Conservation (phyloP, 2,888 invertebrate species). For the Apamea monoglypha region DNA sequence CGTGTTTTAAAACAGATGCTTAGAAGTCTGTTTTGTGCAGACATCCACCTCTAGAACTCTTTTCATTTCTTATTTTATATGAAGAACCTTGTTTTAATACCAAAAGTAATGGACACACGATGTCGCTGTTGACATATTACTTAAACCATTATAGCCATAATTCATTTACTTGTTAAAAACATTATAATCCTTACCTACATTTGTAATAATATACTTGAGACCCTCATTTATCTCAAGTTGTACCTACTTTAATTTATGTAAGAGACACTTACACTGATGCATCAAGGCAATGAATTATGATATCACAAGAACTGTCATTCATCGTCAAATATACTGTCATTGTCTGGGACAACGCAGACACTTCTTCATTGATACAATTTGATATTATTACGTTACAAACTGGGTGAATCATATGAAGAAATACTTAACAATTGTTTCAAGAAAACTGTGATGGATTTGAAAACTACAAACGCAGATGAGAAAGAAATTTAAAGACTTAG, state of each 20-base stretch:
- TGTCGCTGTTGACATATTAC: constrained; percentile 35
- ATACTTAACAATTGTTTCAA: not conserved
- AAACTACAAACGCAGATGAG: not conserved
- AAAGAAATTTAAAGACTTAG: not conserved
- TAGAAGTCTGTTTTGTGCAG: not conserved
- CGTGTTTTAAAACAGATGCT: not conserved
- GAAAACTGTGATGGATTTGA: not conserved
- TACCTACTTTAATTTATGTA: constrained; percentile 37
- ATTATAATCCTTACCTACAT: constrained; percentile 33
- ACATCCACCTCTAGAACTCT: constrained; percentile 2
- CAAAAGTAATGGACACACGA: constrained; percentile 27
- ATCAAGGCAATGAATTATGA: constrained; percentile 19
- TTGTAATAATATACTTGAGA: constrained; percentile 38
- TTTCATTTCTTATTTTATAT: constrained; percentile 7
- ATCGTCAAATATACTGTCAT: not conserved
- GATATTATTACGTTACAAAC: not conserved
- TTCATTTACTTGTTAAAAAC: constrained; percentile 41
- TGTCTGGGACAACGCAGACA: not conserved
- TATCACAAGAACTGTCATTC: constrained; percentile 1
- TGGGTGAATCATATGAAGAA: not conserved
- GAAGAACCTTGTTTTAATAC: constrained; percentile 12
- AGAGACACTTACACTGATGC: constrained; percentile 30
- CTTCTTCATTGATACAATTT: constrained; percentile 2
- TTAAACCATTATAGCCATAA: constrained; percentile 25
- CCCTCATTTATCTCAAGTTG: constrained; percentile 38